Evolutionary conservation across 2,888 invertebrate species (phyloP).

Genomic region (Ypsolopha scabrella): DNA sequence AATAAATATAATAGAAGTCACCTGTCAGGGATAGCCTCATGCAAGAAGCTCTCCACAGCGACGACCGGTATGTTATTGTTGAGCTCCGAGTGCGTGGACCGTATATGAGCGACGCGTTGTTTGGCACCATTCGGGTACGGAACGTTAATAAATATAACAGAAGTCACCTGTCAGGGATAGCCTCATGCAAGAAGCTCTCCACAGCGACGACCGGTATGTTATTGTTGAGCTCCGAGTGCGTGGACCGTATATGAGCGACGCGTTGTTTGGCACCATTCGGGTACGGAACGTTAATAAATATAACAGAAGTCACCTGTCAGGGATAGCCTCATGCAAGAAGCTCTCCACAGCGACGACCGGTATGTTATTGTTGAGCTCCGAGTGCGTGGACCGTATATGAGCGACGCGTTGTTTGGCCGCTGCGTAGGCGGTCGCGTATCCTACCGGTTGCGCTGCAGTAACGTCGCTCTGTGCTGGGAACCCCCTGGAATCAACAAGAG

Average conservation of each 20-base stretch:
- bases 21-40: constrained; percentile 76
- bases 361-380: constrained; percentile 71
- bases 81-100: constrained; percentile 63
- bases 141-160: too few species aligned
- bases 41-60: constrained; percentile 81
- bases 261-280: too few species aligned
- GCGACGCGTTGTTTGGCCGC: constrained; percentile 81
- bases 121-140: too few species aligned
- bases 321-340: constrained; percentile 77
- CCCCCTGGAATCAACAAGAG: constrained; percentile 61
- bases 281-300: too few species aligned
- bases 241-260: constrained; percentile 69
- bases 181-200: constrained; percentile 81
- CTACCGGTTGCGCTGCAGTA: constrained; percentile 82
- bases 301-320: constrained; percentile 57
- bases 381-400: constrained; percentile 61
- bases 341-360: constrained; percentile 82
- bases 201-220: constrained; percentile 79
- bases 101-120: constrained; percentile 74
- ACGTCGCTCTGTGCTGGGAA: constrained; percentile 70
- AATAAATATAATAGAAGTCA: too few species aligned
- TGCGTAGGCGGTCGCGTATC: constrained; percentile 80
- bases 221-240: constrained; percentile 66
- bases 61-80: constrained; percentile 76
- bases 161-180: constrained; percentile 69